Evolutionary conservation across 2,797 vertebrate species (phyloP).

Genomic region (Neopelma chrysocephalum): DNA sequence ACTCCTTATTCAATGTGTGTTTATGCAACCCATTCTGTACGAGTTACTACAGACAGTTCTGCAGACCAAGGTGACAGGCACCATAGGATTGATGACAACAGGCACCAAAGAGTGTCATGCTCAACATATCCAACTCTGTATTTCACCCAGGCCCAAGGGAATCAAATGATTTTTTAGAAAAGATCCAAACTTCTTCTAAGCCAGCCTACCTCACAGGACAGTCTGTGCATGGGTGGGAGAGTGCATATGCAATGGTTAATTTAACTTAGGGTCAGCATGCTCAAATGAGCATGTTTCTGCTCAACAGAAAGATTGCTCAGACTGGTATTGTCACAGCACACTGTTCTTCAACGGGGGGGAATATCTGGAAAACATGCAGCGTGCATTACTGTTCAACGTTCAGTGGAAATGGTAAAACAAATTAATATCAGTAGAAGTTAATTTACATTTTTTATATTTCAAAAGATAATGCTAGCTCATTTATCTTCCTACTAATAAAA

Average conservation of each 20-base stretch:
- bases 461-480: neutral
- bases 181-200: neutral
- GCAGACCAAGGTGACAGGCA: neutral
- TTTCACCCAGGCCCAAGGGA: neutral
- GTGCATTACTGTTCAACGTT: accelerated
- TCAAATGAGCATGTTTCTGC: neutral
- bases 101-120: neutral
- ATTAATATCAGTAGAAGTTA: neutral
- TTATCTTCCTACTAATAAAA: neutral
- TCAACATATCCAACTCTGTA: neutral
- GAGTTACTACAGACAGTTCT: neutral
- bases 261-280: neutral
- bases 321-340: neutral
- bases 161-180: neutral
- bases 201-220: neutral
- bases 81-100: neutral
- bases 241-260: neutral
- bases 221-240: neutral
- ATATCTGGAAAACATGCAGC: neutral
- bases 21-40: neutral
- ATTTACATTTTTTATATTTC: neutral
- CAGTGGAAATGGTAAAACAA: neutral
- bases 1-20: neutral
- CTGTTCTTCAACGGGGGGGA: neutral
- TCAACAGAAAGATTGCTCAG: neutral